Percentiles rank a stretch among this genome's conserved stretches.
phyloP scores from a whole-genome alignment of 2,888 invertebrate genomes.

The Xestia c-nigrum region DNA sequence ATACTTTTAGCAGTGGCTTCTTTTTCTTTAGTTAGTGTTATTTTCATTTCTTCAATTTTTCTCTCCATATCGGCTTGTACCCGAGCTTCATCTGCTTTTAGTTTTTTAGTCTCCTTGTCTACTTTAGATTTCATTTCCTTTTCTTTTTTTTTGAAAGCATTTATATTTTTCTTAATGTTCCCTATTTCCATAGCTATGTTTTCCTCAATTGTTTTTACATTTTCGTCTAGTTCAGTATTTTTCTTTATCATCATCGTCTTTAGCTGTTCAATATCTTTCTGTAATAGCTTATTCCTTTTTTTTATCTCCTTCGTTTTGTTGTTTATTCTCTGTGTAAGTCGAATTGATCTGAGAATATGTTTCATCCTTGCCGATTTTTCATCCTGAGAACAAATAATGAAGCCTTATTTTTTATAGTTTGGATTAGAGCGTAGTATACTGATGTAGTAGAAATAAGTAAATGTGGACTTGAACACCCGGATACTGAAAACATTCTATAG shows the following conservation, averaged over 20 bases:
- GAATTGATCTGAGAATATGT: constrained; percentile 5
- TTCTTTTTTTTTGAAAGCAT: constrained; percentile 5
- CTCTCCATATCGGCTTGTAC: constrained; percentile 4
- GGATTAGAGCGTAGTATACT: background rate
- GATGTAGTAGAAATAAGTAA: background rate
- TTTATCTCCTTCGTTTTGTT: constrained; percentile 9
- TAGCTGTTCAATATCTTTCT: constrained; percentile 9
- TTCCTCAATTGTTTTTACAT: background rate
- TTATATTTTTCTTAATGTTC: constrained; percentile 6
- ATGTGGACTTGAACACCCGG: background rate
- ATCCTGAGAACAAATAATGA: constrained; percentile 15
- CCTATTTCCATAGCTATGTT: background rate
- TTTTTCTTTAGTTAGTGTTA: background rate
- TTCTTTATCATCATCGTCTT: background rate
- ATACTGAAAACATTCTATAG: background rate
- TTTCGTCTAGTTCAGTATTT: constrained; percentile 9
- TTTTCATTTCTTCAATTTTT: constrained; percentile 4
- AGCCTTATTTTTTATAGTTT: background rate
- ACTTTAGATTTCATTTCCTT: background rate
- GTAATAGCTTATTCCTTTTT: constrained; percentile 1
- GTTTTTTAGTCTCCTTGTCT: background rate
- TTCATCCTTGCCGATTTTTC: constrained; percentile 3
- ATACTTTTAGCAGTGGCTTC: background rate
- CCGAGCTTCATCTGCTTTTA: constrained; percentile 19
- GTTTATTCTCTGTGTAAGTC: too few species aligned